Percentiles rank a stretch among this genome's conserved stretches.
Evolutionary conservation across 2,797 vertebrate genomes (phyloP).

Genomic region (Tauraco hartlaubi): DNA sequence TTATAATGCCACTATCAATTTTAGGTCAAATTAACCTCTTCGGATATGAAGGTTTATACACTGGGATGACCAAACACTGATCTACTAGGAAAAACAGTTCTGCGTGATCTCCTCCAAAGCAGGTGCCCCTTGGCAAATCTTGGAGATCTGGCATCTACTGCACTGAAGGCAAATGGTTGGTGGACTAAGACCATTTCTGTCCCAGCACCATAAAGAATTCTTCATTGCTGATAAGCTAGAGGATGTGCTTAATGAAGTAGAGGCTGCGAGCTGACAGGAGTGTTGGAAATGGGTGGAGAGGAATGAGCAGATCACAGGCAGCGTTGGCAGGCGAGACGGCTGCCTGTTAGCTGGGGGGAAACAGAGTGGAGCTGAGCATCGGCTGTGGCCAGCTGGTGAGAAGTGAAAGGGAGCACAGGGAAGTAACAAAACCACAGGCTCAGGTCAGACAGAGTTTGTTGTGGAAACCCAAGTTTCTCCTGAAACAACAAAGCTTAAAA

Average conservation of each 20-base stretch:
- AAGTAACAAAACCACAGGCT: conserved; percentile 37
- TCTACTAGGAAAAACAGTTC: neutral
- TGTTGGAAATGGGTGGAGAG: conserved; percentile 63
- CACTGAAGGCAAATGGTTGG: neutral
- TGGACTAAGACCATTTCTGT: conserved; percentile 8
- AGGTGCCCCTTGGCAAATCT: neutral
- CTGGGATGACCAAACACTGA: neutral
- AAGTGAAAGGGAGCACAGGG: conserved; percentile 37
- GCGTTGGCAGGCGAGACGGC: conserved; percentile 65
- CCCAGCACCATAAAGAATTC: conserved; percentile 25
- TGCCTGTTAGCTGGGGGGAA: conserved; percentile 65
- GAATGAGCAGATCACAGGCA: conserved; percentile 58
- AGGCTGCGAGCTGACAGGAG: conserved; percentile 59
- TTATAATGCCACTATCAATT: neutral
- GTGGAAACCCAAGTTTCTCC: neutral
- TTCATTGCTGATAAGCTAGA: conserved; percentile 45
- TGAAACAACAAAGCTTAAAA: neutral
- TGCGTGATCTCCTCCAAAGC: neutral
- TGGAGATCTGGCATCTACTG: neutral
- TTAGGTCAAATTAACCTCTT: conserved; percentile 27
- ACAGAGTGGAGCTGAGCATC: conserved; percentile 56
- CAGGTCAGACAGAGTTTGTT: neutral
- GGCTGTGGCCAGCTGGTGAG: conserved; percentile 73
- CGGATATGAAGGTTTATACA: neutral
- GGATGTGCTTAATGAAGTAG: conserved; percentile 74